phyloP scores from a whole-genome alignment of 2,797 vertebrate species.

The Sebastes ruberrimus region DNA sequence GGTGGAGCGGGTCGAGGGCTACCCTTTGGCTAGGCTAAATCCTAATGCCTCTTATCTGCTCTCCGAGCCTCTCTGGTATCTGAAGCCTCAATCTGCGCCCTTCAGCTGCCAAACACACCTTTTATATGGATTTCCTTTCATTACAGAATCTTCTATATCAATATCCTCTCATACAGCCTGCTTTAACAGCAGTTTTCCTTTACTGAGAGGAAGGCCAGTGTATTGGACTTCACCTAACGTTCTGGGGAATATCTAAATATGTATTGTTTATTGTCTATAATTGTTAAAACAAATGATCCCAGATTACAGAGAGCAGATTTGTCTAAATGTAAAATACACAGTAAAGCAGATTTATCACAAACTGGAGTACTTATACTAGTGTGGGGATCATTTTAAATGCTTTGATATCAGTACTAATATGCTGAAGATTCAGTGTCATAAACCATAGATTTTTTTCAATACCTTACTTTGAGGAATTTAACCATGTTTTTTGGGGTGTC shows the following conservation, averaged over 20 bases:
- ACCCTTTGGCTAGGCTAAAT: constrained; percentile 79
- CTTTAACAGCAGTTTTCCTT: constrained; percentile 57
- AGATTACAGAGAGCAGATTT: not conserved
- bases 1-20: constrained; percentile 65
- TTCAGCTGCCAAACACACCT: constrained; percentile 67
- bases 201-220: not conserved
- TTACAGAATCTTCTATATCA: constrained; percentile 56
- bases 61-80: constrained; percentile 53
- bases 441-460: not conserved
- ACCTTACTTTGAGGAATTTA: not conserved
- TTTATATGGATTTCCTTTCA: constrained; percentile 76
- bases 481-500: not conserved
- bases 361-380: not conserved
- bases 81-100: constrained; percentile 62
- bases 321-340: not conserved
- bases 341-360: not conserved
- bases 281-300: not conserved
- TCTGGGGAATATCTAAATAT: not conserved
- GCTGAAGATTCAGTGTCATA: not conserved
- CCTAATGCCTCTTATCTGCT: constrained; percentile 73
- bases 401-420: not conserved
- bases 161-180: constrained; percentile 66
- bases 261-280: not conserved
- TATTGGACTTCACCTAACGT: not conserved
- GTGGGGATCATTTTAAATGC: not conserved